Conservation (phyloP, 2,888 invertebrate genomes). For the Drosophila siamana region DNA sequence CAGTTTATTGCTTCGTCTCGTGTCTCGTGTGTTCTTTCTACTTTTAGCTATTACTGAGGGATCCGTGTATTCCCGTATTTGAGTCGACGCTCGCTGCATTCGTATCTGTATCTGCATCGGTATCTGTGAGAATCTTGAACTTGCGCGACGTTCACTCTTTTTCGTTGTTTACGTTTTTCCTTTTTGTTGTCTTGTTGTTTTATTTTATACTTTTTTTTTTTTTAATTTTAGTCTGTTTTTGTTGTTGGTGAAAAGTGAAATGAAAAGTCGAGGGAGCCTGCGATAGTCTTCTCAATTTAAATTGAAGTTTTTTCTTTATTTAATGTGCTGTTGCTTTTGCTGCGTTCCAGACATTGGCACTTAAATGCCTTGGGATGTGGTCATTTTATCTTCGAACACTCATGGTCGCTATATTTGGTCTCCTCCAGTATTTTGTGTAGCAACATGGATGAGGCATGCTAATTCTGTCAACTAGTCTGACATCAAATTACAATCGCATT, state of each 20-base stretch:
- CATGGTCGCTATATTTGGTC: slow-evolving; percentile 56
- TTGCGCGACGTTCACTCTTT: slow-evolving; percentile 77
- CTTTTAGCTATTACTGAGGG: slow-evolving; percentile 27
- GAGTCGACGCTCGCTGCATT: slow-evolving; percentile 2
- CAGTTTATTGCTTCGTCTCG: slow-evolving; percentile 75
- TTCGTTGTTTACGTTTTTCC: slow-evolving; percentile 69
- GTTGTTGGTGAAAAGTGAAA: slow-evolving; percentile 65
- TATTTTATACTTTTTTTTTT: slow-evolving; percentile 21
- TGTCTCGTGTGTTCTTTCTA: slow-evolving; percentile 37
- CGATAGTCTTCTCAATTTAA: slow-evolving; percentile 53
- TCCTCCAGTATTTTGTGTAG: slow-evolving; percentile 30
- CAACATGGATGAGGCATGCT: slow-evolving; percentile 61
- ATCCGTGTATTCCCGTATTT: slow-evolving; percentile 28
- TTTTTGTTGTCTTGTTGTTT: slow-evolving; percentile 32
- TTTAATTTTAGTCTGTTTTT: slow-evolving; percentile 24
- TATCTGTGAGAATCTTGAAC: slow-evolving; percentile 82
- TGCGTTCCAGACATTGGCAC: slow-evolving; percentile 74
- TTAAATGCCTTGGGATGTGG: slow-evolving; percentile 71
- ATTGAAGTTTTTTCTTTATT: slow-evolving; percentile 24
- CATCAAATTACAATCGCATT: slow-evolving; percentile 71
- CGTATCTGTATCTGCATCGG: slow-evolving; percentile 20
- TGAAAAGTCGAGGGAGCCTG: slow-evolving; percentile 53
- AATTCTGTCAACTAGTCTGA: slow-evolving; percentile 60
- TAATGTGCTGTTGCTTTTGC: slow-evolving; percentile 33
- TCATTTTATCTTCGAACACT: slow-evolving; percentile 54